Conservation (phyloP, 2,888 invertebrate genomes). For the Lordiphosa andalusiaca region DNA sequence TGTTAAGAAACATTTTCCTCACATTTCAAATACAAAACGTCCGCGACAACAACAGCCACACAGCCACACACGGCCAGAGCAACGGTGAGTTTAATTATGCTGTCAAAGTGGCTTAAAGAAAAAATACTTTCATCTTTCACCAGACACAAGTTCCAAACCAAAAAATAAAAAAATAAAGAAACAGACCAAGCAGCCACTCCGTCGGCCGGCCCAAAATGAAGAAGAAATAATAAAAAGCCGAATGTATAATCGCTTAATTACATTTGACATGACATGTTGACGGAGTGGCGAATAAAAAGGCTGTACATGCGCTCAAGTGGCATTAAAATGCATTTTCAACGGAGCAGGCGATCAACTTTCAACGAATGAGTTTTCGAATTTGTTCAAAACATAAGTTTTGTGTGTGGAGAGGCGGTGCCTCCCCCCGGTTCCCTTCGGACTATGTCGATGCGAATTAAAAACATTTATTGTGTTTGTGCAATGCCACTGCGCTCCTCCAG, state of each 20-base stretch:
- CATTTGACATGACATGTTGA: slow-evolving; percentile 71
- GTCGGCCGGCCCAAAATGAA: slow-evolving; percentile 12
- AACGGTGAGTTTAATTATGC: slow-evolving; percentile 64
- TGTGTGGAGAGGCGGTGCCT: slow-evolving; percentile 21
- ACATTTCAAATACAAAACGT: slow-evolving; percentile 48
- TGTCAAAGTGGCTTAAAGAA: slow-evolving; percentile 60
- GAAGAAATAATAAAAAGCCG: slow-evolving; percentile 35
- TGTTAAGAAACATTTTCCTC: slow-evolving; percentile 57
- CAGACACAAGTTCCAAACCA: slow-evolving; percentile 24
- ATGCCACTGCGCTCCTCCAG: neutral
- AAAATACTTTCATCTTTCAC: slow-evolving; percentile 71
- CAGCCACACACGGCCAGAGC: slow-evolving; percentile 23
- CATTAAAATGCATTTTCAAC: slow-evolving; percentile 50
- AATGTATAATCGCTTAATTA: slow-evolving; percentile 72
- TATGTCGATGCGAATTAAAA: slow-evolving; percentile 50
- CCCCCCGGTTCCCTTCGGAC: slow-evolving; percentile 8
- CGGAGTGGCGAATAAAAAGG: slow-evolving; percentile 54
- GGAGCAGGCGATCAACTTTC: neutral
- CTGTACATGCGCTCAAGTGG: slow-evolving; percentile 51
- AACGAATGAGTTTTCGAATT: neutral
- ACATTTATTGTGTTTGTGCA: slow-evolving; percentile 34
- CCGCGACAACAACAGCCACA: slow-evolving; percentile 20
- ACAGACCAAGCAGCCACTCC: slow-evolving; percentile 18
- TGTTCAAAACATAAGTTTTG: slow-evolving; percentile 18
- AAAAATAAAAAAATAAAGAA: too few species aligned